Evolutionary conservation across 2,888 invertebrate genomes (phyloP).

Genomic region (Neoitamus cyanurus): DNA sequence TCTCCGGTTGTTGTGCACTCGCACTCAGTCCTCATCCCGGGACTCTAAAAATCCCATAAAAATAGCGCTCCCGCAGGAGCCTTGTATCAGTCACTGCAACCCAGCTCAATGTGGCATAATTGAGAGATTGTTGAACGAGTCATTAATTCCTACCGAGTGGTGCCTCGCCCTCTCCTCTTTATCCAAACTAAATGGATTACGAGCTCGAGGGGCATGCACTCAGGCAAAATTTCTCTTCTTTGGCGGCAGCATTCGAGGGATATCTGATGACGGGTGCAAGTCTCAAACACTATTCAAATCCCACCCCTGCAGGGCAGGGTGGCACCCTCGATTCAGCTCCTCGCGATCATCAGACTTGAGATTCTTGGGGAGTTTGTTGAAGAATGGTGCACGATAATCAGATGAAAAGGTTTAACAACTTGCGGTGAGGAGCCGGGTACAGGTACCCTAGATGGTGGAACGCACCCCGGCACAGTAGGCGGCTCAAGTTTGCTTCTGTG

Average conservation of each 20-base stretch:
- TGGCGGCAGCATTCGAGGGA: neutral
- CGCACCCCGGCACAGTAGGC: neutral
- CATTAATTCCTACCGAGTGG: neutral
- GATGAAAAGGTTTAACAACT: conserved; percentile 39
- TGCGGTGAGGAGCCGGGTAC: neutral
- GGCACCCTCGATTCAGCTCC: neutral
- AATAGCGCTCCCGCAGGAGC: neutral
- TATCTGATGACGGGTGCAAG: conserved; percentile 33
- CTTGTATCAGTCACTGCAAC: conserved; percentile 3
- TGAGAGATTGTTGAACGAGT: conserved; percentile 43
- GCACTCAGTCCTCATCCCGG: neutral
- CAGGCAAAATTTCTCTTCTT: neutral
- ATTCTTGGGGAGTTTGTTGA: neutral
- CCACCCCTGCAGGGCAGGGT: neutral
- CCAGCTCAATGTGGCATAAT: conserved; percentile 29
- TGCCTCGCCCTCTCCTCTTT: neutral
- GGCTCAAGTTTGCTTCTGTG: neutral
- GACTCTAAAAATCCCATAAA: neutral
- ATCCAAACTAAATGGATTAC: conserved; percentile 22
- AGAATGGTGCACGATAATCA: conserved; percentile 34
- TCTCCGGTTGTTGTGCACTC: neutral
- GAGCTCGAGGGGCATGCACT: conserved; percentile 25
- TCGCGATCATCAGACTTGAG: neutral
- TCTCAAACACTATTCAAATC: conserved; percentile 26
- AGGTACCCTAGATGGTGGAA: neutral